phyloP scores from a whole-genome alignment of 2,113 vertebrate species.

The Sprattus sprattus region DNA sequence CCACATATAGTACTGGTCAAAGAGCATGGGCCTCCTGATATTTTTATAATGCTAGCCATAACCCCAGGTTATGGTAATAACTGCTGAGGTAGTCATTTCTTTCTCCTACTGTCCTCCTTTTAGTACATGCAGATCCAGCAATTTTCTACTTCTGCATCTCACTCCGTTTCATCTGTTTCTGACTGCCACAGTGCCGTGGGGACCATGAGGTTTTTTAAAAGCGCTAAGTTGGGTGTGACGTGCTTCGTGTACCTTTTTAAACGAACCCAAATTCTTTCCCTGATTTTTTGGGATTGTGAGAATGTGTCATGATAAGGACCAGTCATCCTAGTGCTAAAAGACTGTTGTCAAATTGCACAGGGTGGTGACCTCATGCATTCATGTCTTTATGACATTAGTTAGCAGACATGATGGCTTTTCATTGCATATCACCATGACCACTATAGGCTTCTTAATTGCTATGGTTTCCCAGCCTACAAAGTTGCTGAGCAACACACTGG shows the following conservation, averaged over 20 bases:
- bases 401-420: constrained; percentile 9
- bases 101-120: constrained; percentile 26
- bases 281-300: not conserved
- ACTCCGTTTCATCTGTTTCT: constrained; percentile 8
- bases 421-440: not conserved
- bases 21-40: not conserved
- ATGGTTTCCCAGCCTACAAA: not conserved
- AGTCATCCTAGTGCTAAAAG: not conserved
- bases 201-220: not conserved
- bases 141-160: constrained; percentile 19
- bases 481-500: constrained; percentile 7
- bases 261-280: not conserved
- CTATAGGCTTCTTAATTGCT: constrained; percentile 11
- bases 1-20: not conserved
- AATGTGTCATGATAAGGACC: not conserved
- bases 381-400: not conserved
- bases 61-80: constrained; percentile 24
- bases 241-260: not conserved
- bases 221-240: not conserved
- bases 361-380: not conserved
- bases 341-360: not conserved
- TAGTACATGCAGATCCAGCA: constrained; percentile 39
- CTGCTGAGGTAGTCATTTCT: not conserved
- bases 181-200: not conserved
- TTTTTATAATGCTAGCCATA: constrained; percentile 6